Percentiles rank a stretch among this genome's conserved stretches.
These are phyloP conservation scores for Parus major DNA, from an alignment of 2,113 vertebrate species.

Conservation along the genomic window DNA sequence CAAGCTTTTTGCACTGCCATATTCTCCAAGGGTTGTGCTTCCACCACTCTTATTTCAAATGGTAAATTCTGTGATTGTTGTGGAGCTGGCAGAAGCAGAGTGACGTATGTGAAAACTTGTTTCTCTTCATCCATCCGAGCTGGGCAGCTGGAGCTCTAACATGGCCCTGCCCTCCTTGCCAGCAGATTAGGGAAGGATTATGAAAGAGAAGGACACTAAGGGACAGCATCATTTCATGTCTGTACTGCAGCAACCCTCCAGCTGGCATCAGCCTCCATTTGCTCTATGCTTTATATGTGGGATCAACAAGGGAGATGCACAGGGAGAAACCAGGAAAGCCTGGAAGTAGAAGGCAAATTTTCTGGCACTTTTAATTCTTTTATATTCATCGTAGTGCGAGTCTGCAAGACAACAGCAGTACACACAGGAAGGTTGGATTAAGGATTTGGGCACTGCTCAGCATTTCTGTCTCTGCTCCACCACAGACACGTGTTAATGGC, in stretches of 20 bases:
- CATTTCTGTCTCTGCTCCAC: neutral
- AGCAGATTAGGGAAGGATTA: conserved; percentile 38
- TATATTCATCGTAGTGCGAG: neutral
- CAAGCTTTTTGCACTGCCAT: neutral
- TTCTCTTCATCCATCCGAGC: neutral
- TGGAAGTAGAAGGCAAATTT: neutral
- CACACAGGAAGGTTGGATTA: neutral
- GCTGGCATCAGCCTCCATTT: neutral
- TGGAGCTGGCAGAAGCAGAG: neutral
- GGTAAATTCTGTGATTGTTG: neutral
- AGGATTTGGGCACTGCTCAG: neutral
- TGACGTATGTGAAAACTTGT: neutral
- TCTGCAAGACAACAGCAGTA: neutral
- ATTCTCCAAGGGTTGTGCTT: neutral
- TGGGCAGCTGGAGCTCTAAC: neutral
- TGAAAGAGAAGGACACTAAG: neutral
- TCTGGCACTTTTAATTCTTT: neutral
- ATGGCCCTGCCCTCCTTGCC: neutral
- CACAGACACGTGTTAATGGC: neutral
- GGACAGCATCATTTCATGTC: neutral
- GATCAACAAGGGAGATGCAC: neutral
- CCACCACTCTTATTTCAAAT: neutral
- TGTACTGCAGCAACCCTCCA: neutral
- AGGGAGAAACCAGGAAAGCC: neutral
- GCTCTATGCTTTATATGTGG: neutral